These are phyloP conservation scores for Octopus bimaculoides DNA, from an alignment of 1,140 invertebrate species.

Conservation along the genomic window DNA sequence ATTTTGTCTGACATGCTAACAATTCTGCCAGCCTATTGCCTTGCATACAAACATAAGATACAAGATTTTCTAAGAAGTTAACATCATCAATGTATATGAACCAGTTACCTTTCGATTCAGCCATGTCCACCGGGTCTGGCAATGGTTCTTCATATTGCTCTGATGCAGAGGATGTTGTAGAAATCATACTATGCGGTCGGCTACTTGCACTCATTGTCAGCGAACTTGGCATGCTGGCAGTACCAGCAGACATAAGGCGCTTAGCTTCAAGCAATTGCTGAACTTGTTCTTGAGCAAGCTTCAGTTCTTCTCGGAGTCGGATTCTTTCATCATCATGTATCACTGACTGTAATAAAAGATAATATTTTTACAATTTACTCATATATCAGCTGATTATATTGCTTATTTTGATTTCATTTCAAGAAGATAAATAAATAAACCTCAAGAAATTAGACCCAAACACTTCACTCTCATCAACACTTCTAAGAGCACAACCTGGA, in stretches of 20 bases:
- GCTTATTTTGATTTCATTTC: no score
- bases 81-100: not conserved
- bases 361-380: not conserved
- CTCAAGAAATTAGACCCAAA: no score
- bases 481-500: no score
- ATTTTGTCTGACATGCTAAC: no score
- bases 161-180: constrained; percentile 4
- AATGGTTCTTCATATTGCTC: constrained; percentile 13
- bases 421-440: no score
- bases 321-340: constrained; percentile 76
- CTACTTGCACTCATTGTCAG: not conserved
- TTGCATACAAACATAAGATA: no score
- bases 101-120: not conserved
- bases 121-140: not conserved
- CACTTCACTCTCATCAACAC: no score
- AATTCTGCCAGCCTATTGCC: no score
- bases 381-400: not conserved
- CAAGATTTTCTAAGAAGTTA: no score
- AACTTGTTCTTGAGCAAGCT: constrained; percentile 70
- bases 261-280: constrained; percentile 59
- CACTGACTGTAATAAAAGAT: constrained; percentile 63
- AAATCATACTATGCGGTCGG: constrained; percentile 2
- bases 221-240: not conserved
- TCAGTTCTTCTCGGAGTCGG: constrained; percentile 69
- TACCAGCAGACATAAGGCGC: constrained; percentile 13